Base-by-base conservation (phyloP, 2,113 vertebrate species). In the Jacana jacana region DNA sequence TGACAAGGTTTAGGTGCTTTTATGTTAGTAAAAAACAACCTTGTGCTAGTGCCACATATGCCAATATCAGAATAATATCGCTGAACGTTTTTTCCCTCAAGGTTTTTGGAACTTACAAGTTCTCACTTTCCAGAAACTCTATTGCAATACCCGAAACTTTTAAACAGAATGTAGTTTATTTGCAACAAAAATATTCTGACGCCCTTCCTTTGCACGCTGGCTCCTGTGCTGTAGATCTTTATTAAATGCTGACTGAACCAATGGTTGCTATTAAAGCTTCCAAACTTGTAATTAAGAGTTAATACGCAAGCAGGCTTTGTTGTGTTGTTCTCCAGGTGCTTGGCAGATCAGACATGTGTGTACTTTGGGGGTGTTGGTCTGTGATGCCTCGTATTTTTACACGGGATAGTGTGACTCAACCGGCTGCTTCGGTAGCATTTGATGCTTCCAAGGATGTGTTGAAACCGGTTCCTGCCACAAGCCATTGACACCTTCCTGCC, bases 11-110 rank as follows among this genome's bases (percentile, higher is more conserved):
- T 68, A 79, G 76, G 22, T 68, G 63, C 88, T 91, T 96, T 95
- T 86, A 61, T 86, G 69, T 96, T 81, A 89, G 48, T 88, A 68
- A 79, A 92, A 96, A 91, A 54, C 55, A 89, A 10, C 44, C 90
- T 68, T 86, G 72, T 86, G 80, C 81, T 92, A 57, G 80, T 92
- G 83, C 79, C 83, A 93, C 44, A 37, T 71, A 92, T 86, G 95
- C 72, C 90, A 86, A 44, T 90, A 96, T 71, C 91, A 88, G 72
- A 90, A 95, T 93, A 94, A 96, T 92, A 84, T 79, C 88, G 52
- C 83, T 93, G 86, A 88, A 65, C 0, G 9, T 35, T 90, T 88
- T 87, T 90, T 92, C 22, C 46, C 83, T 86, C 65, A 71, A 86
- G 48, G 28, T 65, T 84, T 85, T 95, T 93, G 69, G 16, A 91